These are phyloP conservation scores for Callimorpha dominula DNA, from an alignment of 2,888 invertebrate species.

Conservation along the genomic window DNA sequence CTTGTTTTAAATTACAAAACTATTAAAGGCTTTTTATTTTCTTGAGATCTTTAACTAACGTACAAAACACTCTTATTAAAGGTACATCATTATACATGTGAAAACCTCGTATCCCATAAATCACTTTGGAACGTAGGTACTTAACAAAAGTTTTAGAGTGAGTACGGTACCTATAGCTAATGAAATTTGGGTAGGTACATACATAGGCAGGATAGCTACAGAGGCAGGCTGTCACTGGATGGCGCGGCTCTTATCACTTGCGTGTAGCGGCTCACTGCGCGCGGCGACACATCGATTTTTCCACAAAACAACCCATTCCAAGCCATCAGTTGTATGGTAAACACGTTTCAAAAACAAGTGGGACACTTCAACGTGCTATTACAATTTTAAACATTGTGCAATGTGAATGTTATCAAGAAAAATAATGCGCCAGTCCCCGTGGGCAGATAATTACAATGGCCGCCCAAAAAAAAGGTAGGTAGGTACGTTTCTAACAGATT, in stretches of 20 bases:
- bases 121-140: neutral
- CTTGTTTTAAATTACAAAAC: neutral
- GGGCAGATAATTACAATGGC: conserved; percentile 72
- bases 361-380: conserved; percentile 43
- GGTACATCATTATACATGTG: neutral
- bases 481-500: conserved; percentile 50
- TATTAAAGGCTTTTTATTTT: neutral
- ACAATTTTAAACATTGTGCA: conserved; percentile 57
- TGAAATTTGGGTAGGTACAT: conserved; percentile 44
- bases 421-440: conserved; percentile 72
- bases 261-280: conserved; percentile 74
- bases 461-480: conserved; percentile 81
- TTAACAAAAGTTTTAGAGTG: conserved; percentile 14
- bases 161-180: conserved; percentile 5
- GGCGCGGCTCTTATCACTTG: conserved; percentile 71
- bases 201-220: conserved; percentile 44
- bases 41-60: neutral
- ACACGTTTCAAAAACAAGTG: conserved; percentile 72
- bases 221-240: conserved; percentile 46
- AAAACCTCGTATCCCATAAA: neutral
- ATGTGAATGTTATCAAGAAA: conserved; percentile 68
- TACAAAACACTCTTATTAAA: neutral
- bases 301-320: conserved; percentile 78
- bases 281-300: conserved; percentile 83
- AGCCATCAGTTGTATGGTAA: conserved; percentile 75